phyloP scores from a whole-genome alignment of 1,140 invertebrate species.

The Penaeus japonicus region DNA sequence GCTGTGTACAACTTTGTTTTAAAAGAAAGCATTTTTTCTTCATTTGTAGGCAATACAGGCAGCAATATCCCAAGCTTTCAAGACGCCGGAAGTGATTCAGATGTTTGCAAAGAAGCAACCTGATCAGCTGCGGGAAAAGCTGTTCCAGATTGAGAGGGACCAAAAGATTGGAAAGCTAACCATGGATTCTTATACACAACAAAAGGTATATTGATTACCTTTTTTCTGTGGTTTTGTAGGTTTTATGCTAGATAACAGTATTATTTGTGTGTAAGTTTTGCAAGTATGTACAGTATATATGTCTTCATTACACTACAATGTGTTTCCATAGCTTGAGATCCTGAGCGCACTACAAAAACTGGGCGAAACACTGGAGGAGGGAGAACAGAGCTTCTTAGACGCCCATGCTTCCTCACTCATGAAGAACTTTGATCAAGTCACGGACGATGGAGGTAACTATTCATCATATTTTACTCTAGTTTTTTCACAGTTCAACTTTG shows the following conservation, averaged over 20 bases:
- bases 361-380: constrained; percentile 71
- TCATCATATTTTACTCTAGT: not conserved
- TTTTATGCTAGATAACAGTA: not conserved
- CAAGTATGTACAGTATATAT: too few species aligned
- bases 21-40: not conserved
- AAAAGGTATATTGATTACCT: constrained; percentile 42
- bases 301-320: not conserved
- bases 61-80: constrained; percentile 79
- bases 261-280: too few species aligned
- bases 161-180: constrained; percentile 68
- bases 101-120: constrained; percentile 81
- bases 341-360: constrained; percentile 75
- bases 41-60: constrained; percentile 74
- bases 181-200: constrained; percentile 60
- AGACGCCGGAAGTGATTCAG: constrained; percentile 79
- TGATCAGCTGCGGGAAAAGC: constrained; percentile 72
- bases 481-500: not conserved
- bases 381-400: constrained; percentile 72
- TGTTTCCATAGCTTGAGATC: constrained; percentile 70
- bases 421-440: constrained; percentile 70
- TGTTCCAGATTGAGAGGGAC: constrained; percentile 70
- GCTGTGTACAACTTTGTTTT: too few species aligned
- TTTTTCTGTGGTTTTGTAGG: not conserved
- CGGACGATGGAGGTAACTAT: constrained; percentile 64
- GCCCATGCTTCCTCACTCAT: constrained; percentile 66